A percentile compares a stretch with the other conserved stretches of the same genome.
These are phyloP conservation scores for Harpalus rufipes DNA, from an alignment of 2,888 invertebrate genomes.

Conservation along the genomic window DNA sequence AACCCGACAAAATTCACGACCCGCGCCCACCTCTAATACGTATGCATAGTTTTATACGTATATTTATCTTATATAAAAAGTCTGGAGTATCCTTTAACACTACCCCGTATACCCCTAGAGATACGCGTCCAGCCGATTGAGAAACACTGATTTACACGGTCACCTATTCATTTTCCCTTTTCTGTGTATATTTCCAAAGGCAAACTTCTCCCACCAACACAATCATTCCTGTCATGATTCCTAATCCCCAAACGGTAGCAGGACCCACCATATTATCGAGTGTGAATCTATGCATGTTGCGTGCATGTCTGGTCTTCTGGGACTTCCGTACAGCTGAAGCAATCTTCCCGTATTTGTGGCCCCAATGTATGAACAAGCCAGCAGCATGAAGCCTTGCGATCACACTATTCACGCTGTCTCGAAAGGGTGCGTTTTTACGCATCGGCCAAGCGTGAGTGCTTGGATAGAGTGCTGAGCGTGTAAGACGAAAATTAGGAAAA, in stretches of 20 bases:
- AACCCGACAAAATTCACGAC: too few relatives aligned
- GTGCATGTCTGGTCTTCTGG: slow-evolving; percentile 41
- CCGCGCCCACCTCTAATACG: too few relatives aligned
- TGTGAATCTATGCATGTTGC: not conserved
- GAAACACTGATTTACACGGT: too few relatives aligned
- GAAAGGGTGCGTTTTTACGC: slow-evolving; percentile 16
- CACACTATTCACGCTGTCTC: slow-evolving; percentile 5
- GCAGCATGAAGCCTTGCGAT: slow-evolving; percentile 5
- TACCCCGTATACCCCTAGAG: too few relatives aligned
- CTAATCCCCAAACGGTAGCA: slow-evolving; percentile 1
- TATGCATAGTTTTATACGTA: too few relatives aligned
- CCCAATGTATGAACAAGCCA: slow-evolving; percentile 11
- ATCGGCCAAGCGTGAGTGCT: slow-evolving; percentile 26
- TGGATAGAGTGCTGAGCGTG: not conserved
- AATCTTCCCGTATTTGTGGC: slow-evolving; percentile 15
- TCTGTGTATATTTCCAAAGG: not conserved
- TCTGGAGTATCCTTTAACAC: too few relatives aligned
- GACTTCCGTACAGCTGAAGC: slow-evolving; percentile 61
- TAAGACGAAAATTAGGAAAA: slow-evolving; percentile 14
- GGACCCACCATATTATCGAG: slow-evolving; percentile 8
- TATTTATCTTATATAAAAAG: too few relatives aligned
- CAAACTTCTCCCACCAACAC: not conserved
- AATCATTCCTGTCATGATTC: not conserved
- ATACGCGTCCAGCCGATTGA: too few relatives aligned
- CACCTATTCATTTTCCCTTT: not conserved